Evolutionary conservation across 2,113 vertebrate genomes (phyloP).

Genomic region (Chloropsis hardwickii): DNA sequence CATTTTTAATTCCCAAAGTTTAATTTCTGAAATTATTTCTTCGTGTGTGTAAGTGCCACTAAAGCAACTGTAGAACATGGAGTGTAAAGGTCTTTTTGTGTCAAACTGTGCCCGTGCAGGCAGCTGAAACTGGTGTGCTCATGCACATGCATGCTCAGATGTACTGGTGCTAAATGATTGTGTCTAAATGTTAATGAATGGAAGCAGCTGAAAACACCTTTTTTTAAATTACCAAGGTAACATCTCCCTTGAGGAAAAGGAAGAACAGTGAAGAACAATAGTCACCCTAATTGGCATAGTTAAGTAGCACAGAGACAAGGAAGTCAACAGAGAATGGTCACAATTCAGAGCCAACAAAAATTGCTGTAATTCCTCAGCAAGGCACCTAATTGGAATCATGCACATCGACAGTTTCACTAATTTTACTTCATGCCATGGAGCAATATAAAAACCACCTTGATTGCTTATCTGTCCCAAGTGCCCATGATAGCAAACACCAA

Average conservation of each 20-base stretch:
- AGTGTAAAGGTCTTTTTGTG: not conserved
- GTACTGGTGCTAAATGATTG: not conserved
- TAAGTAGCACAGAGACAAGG: not conserved
- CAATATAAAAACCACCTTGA: not conserved
- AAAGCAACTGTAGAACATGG: not conserved
- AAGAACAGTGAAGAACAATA: not conserved
- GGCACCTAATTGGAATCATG: not conserved
- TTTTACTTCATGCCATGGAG: not conserved
- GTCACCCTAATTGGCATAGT: not conserved
- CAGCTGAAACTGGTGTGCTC: accelerated
- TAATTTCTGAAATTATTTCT: not conserved
- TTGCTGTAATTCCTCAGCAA: not conserved
- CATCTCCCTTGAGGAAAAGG: not conserved
- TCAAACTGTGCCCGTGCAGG: not conserved
- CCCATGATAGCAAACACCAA: not conserved
- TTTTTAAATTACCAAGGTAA: not conserved
- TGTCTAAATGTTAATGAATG: not conserved
- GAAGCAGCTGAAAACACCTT: not conserved
- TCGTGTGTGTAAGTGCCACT: not conserved
- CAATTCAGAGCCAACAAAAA: not conserved
- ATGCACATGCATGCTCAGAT: not conserved
- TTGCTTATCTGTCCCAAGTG: not conserved
- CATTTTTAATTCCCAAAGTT: not conserved
- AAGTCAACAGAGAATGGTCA: not conserved
- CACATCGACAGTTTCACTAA: not conserved